Base-by-base conservation (phyloP, 1,140 invertebrate genomes). In the Drosophila tristis region DNA sequence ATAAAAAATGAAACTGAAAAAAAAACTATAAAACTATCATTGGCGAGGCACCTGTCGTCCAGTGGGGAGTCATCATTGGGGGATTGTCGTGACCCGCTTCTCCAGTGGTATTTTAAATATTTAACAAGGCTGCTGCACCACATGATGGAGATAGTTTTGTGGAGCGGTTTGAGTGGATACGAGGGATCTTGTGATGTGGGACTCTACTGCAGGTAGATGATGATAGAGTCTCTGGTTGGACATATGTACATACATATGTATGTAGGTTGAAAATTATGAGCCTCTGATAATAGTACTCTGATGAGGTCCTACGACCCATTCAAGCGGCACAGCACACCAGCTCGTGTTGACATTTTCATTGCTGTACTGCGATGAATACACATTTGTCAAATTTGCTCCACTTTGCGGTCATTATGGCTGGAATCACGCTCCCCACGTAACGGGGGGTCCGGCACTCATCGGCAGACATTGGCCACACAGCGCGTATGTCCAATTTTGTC, bases 61-160 rank as follows among this genome's bases (percentile, higher is more conserved):
- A 68, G 45, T 2, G 16, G 25, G 11, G 47, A 42, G 48, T 44
- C 64, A 62, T 71, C 63, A 80, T 60, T 48, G 51, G 26, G 51
- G 43, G 50, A 57, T 58, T 59, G 49, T 20, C 42, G 42, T 60
- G 20, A 43, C 54, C 53, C 53, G 42, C 39, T 71, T 77, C 35
- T 4, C 54, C 20, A 60, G 47, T 70, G 68, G 65, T 64, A 63
- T 76, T 87, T 89, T 79, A 87, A 87, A 87, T 87, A 89, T 87
- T 87, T 82, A 89, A 25, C 66, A 87, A 53, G 59, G 39, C 55
- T 57, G 50, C 35, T 13, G 20, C 51, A 35, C 35, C 35, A 13
- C 35, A 13, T 39, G 50, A 65, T 45, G 11, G 43, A 11, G 53
- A 44, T 42, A 26, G 48, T 15, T 43, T 55, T 55, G n/a, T 51